Evolutionary conservation across 2,888 invertebrate genomes (phyloP), one percentile per base, ranked within the genome.

Genomic region (Trichopoda pennipes): DNA sequence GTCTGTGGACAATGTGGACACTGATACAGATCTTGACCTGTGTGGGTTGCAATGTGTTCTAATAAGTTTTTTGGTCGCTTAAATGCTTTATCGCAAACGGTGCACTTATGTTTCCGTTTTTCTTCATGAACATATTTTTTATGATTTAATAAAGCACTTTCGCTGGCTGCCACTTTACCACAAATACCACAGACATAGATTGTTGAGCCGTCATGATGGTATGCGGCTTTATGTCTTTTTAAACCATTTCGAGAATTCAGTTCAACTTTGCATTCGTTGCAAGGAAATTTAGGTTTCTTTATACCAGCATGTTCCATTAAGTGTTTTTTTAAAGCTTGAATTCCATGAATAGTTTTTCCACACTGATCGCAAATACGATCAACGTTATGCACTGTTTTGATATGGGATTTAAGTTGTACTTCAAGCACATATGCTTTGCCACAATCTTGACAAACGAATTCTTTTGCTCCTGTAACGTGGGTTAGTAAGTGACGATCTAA

Each of bases 381-480:
- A 28, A 72, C 78, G 21, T 72, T 72, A 14, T 78, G 73, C 0
- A 79, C 73, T 3, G 53, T 61, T 61, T 44, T 79, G 6, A 61
- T 58, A 19, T 78, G 78, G 0, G 28, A 58, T 28, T 78, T 78
- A 14, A 78, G 64, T 58, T 66, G 66, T 1, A 72, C 32, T 64
- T 78, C 78, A 1, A 66, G 21, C 4, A 72, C 78, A 53, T 64
- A 78, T 0, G n/a, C 64, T 19, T 66, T 72, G 0, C 85, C 85
- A 32, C 86, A 86, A 23, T 85, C 81, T 9, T 84, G 78, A 51
- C 86, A 86, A 3, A 85, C 80, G 47, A 81, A 84, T n/a, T 85
- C 81, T 14, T 74, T 81, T 58, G 35, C 74, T 7, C 79, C 68
- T n/a, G 80, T 76, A 2, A 38, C 66, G 55, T 86, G 86, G 8